Conservation (phyloP, 2,797 vertebrate genomes). For the Etheostoma nigrum region DNA sequence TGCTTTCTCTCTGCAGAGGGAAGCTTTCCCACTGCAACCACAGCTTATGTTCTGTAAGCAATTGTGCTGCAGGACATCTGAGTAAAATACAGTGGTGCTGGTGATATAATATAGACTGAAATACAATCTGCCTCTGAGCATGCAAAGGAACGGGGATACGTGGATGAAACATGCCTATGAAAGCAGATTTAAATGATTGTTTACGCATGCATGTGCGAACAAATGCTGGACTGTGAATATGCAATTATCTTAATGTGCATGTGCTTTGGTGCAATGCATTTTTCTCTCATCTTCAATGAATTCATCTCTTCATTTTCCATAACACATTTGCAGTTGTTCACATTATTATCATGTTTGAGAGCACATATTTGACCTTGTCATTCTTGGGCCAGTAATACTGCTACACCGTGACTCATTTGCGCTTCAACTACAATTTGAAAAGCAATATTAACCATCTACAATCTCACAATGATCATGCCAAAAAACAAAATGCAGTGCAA, state of each 20-base stretch:
- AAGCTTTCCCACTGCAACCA: constrained; percentile 30
- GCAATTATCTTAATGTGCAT: constrained; percentile 35
- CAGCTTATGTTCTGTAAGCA: constrained; percentile 18
- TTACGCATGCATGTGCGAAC: constrained; percentile 55
- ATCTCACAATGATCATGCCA: constrained; percentile 46
- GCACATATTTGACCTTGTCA: constrained; percentile 33
- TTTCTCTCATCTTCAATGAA: constrained; percentile 25
- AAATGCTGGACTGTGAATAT: constrained; percentile 46
- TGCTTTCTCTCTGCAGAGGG: constrained; percentile 39
- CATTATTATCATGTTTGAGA: constrained; percentile 23
- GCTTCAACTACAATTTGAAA: constrained; percentile 36
- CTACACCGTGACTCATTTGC: constrained; percentile 14
- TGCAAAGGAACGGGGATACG: constrained; percentile 18
- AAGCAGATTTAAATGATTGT: constrained; percentile 61
- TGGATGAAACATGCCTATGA: constrained; percentile 54
- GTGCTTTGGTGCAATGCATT: constrained; percentile 47
- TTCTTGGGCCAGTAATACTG: constrained; percentile 2
- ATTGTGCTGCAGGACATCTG: constrained; percentile 22
- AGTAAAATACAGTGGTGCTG: constrained; percentile 19
- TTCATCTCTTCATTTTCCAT: constrained; percentile 18
- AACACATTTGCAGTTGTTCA: constrained; percentile 13
- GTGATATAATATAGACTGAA: constrained; percentile 32
- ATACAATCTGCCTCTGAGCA: constrained; percentile 25
- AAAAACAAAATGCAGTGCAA: constrained; percentile 36
- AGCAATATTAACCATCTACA: constrained; percentile 40